phyloP scores from a whole-genome alignment of 2,888 invertebrate genomes.

The Doris montereyensis region DNA sequence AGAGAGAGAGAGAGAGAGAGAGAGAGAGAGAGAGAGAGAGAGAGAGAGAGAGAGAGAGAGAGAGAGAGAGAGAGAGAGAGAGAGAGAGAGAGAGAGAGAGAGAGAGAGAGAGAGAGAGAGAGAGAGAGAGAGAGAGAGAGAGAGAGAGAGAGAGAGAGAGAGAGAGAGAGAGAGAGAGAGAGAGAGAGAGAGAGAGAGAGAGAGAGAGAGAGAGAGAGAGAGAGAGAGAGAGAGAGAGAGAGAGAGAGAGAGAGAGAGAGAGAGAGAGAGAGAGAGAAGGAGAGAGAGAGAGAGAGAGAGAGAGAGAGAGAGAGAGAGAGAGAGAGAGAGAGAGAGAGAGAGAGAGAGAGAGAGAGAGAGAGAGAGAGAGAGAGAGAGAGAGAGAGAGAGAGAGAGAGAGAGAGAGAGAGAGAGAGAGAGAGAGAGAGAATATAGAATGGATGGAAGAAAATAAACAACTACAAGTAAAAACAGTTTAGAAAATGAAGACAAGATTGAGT shows the following conservation, averaged over 20 bases:
- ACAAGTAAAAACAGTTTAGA: too few relatives aligned
- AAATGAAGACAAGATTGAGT: too few relatives aligned
- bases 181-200: constrained; percentile 7
- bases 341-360: neutral
- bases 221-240: constrained; percentile 7
- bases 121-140: neutral
- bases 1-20: too few relatives aligned
- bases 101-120: neutral
- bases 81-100: neutral
- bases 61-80: too few relatives aligned
- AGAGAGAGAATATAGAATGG: too few relatives aligned
- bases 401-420: neutral
- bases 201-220: neutral
- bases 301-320: neutral
- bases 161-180: constrained; percentile 22
- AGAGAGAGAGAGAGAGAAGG: neutral
- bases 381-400: constrained; percentile 24
- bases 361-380: constrained; percentile 17
- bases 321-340: neutral
- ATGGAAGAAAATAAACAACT: too few relatives aligned
- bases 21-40: too few relatives aligned
- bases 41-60: too few relatives aligned
- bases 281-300: neutral
- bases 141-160: constrained; percentile 30
- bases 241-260: neutral